These are phyloP conservation scores for Amorpha juglandis DNA, from an alignment of 2,888 invertebrate species.

Conservation along the genomic window DNA sequence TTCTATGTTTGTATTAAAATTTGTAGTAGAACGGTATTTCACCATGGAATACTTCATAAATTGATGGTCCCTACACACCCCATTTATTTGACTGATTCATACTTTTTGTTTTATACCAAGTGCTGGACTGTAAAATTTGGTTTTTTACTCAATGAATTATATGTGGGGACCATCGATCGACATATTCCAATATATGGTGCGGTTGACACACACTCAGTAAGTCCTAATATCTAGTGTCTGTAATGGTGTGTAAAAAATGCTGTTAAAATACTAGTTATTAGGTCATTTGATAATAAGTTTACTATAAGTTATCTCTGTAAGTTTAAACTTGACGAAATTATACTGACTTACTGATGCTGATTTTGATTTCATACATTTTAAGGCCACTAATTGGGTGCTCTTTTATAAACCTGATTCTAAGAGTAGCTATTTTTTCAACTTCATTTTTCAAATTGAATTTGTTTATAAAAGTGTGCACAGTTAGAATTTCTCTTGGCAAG, in stretches of 20 bases:
- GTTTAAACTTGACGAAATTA: slow-evolving; percentile 50
- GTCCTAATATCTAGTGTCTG: neutral
- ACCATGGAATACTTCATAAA: no score
- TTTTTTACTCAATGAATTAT: no score
- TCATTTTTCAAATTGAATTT: neutral
- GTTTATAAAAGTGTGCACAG: slow-evolving; percentile 12
- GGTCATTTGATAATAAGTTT: slow-evolving; percentile 9
- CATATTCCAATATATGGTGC: neutral
- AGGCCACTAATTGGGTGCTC: neutral
- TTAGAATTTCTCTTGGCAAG: neutral
- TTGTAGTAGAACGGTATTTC: no score
- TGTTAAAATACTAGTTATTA: neutral
- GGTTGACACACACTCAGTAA: neutral
- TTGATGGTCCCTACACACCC: no score
- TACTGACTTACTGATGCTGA: slow-evolving; percentile 38
- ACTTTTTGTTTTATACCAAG: no score
- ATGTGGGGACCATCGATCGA: no score
- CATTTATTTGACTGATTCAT: no score
- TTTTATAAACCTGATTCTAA: neutral
- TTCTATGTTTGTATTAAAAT: no score
- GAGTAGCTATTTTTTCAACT: slow-evolving; percentile 20
- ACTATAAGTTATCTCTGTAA: slow-evolving; percentile 56
- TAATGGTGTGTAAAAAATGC: neutral
- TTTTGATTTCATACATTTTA: slow-evolving; percentile 26
- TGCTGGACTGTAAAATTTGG: no score